phyloP scores from a whole-genome alignment of 2,797 vertebrate species.

The Lates japonicus region DNA sequence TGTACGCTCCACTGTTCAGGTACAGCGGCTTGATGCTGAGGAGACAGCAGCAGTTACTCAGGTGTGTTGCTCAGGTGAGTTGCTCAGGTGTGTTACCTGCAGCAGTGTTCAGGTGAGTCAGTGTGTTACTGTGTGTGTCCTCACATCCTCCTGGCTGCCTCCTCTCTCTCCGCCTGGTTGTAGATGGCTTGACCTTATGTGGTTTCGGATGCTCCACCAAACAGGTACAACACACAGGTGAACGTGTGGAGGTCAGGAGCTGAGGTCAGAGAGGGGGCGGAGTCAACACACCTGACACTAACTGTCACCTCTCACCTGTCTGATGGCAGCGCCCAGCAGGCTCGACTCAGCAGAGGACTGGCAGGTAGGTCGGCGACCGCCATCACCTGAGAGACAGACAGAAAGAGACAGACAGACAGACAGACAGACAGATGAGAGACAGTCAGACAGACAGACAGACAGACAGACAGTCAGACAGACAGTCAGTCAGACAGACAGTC shows the following conservation, averaged over 20 bases:
- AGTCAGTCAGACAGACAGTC: not conserved
- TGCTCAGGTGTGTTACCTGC: no score
- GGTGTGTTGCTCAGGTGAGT: no score
- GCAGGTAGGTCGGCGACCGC: slow-evolving; percentile 81
- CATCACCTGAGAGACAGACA: slow-evolving; percentile 79
- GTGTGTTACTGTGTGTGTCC: slow-evolving; percentile 21
- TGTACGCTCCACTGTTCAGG: slow-evolving; percentile 88
- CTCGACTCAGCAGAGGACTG: slow-evolving; percentile 87
- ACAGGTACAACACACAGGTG: not conserved
- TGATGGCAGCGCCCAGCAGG: slow-evolving; percentile 87
- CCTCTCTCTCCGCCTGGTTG: slow-evolving; percentile 75
- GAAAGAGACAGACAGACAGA: not conserved
- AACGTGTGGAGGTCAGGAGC: no score
- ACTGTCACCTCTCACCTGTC: slow-evolving; percentile 79
- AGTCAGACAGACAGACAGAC: no score
- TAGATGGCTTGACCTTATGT: slow-evolving; percentile 87
- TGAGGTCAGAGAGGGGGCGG: no score
- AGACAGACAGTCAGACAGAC: no score
- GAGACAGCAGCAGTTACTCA: not conserved
- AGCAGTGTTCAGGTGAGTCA: no score
- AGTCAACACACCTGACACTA: not conserved
- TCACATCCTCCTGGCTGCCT: slow-evolving; percentile 86
- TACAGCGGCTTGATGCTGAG: slow-evolving; percentile 85
- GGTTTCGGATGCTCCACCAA: slow-evolving; percentile 86
- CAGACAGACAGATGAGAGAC: no score